Evolutionary conservation across 2,797 vertebrate species (phyloP).

Genomic region (Antrozous pallidus): DNA sequence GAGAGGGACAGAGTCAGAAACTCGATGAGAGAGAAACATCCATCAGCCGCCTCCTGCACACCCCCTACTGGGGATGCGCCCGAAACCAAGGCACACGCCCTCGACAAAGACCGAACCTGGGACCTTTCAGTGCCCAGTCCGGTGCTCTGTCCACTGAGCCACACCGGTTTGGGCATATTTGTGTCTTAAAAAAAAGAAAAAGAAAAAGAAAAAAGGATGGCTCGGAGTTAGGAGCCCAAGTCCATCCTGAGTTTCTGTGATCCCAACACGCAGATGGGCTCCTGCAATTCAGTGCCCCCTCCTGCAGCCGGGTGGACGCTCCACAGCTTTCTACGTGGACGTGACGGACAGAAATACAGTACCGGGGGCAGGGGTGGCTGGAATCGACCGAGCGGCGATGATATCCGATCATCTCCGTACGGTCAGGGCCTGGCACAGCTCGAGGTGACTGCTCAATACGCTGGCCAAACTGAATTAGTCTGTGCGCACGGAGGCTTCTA

Average conservation of each 20-base stretch:
- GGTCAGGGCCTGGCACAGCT: not conserved
- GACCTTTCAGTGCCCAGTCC: too few relatives aligned
- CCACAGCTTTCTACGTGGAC: conserved; percentile 18
- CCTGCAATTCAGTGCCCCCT: conserved; percentile 19
- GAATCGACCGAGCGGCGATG: not conserved
- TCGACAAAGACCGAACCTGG: too few relatives aligned
- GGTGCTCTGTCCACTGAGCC: too few relatives aligned
- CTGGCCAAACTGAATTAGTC: not conserved
- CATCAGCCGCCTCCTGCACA: too few relatives aligned
- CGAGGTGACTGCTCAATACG: not conserved
- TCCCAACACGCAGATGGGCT: conserved; percentile 51
- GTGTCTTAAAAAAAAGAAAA: not conserved
- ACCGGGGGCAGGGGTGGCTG: not conserved
- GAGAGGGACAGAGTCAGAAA: too few relatives aligned
- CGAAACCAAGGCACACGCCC: too few relatives aligned
- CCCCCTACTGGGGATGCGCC: too few relatives aligned
- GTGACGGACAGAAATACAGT: not conserved
- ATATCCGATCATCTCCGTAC: not conserved
- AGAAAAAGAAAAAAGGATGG: not conserved
- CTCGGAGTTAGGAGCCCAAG: conserved; percentile 23
- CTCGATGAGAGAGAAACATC: too few relatives aligned
- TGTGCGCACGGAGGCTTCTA: not conserved
- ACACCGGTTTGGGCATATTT: too few relatives aligned
- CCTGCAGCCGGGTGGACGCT: conserved; percentile 11
- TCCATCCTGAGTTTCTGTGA: conserved; percentile 49